Evolutionary conservation across 2,888 invertebrate genomes (phyloP), one percentile per base, ranked within the genome.

Genomic region (Drosophila silvestris): DNA sequence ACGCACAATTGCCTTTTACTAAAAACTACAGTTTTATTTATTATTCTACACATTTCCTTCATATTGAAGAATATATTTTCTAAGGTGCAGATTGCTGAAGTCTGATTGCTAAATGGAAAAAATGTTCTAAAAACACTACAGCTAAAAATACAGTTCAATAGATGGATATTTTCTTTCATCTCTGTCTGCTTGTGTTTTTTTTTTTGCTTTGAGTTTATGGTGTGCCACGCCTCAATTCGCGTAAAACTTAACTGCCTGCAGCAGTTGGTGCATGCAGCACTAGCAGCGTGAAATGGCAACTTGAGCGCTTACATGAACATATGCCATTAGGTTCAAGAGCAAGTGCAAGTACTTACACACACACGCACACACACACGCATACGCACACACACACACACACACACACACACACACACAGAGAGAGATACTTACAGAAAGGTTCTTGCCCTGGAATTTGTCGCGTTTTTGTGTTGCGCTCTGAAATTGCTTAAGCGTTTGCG

Each of bases 311-410:
- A 72, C 54, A 66, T 16, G 58, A 44, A 50, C 74, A 61, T 64
- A 64, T 63, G 64, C 47, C 81, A 61, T 80, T 80, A 39, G 44
- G 66, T 61, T 73, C 67, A 77, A 81, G 81, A 71, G 70, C 74
- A 54, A 67, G 56, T 44, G 32, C 53, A 54, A 32, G 51, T 41
- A 1, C 33, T 61, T 57, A 57, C 35, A n/a, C 28, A 39, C 35
- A 28, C 28, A 56, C 35, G 14, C 28, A n/a, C 35, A 28, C 28
- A 56, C 35, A 26, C 22, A 35, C 19, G 19, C 28, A 39, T 1
- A 7, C 7, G n/a, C 28, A 28, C 35, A 14, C 35, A 26, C 22
- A 54, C 19, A 12, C 3, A 56, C 19, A 56, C 22, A 22, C n/a
- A n/a, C 12, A 26, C 16, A 10, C 26, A 10, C 54, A 37, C 37